These are phyloP conservation scores for Miltochrista miniata DNA, from an alignment of 2,888 invertebrate genomes.

Conservation along the genomic window DNA sequence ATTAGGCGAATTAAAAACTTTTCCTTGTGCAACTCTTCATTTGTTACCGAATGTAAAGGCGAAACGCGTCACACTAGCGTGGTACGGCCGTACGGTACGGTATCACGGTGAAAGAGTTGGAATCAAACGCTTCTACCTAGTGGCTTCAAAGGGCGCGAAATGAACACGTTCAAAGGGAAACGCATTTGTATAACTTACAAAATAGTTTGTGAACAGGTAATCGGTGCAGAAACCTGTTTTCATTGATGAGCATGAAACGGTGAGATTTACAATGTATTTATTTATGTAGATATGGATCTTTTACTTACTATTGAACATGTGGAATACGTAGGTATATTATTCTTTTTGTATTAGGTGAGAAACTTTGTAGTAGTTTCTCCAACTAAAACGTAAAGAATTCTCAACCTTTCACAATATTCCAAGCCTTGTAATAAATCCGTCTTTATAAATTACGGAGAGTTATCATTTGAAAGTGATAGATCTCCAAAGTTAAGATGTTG, in stretches of 20 bases:
- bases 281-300: too few relatives aligned
- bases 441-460: conserved; percentile 12
- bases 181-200: conserved; percentile 64
- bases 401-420: too few relatives aligned
- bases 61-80: conserved; percentile 50
- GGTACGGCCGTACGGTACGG: too few relatives aligned
- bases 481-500: conserved; percentile 13
- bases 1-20: conserved; percentile 82
- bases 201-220: conserved; percentile 59
- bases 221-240: conserved; percentile 65
- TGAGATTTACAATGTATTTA: conserved; percentile 9
- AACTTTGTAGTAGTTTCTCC: too few relatives aligned
- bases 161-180: conserved; percentile 72
- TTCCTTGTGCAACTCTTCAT: conserved; percentile 63
- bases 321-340: too few relatives aligned
- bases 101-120: conserved; percentile 64
- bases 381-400: too few relatives aligned
- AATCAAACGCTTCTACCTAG: conserved; percentile 72
- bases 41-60: conserved; percentile 69
- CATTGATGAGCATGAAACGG: conserved; percentile 59
- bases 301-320: too few relatives aligned
- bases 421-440: conserved; percentile 3
- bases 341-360: too few relatives aligned
- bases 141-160: conserved; percentile 67
- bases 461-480: conserved; percentile 17